These are phyloP conservation scores for Netelia inedita DNA, from an alignment of 2,888 invertebrate species.

Conservation along the genomic window DNA sequence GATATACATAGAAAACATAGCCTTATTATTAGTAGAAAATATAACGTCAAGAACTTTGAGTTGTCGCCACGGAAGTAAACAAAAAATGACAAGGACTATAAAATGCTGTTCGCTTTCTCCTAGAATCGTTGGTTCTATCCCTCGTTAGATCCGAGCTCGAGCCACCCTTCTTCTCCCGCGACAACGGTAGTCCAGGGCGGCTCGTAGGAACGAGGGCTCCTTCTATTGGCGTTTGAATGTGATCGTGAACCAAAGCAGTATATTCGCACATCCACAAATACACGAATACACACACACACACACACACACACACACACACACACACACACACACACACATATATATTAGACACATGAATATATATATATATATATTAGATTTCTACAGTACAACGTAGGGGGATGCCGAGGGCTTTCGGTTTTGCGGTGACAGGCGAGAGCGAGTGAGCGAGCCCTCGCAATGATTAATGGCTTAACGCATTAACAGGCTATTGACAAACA, in stretches of 20 bases:
- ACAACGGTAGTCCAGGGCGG: slow-evolving; percentile 33
- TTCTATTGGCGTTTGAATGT: slow-evolving; percentile 18
- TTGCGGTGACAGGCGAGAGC: slow-evolving; percentile 79
- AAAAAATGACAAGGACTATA: background rate
- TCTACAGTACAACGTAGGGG: slow-evolving; percentile 54
- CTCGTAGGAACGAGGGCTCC: background rate
- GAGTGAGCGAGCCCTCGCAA: slow-evolving; percentile 80
- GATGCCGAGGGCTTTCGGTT: slow-evolving; percentile 75
- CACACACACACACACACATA: background rate
- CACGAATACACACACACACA: background rate
- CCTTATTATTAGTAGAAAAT: too few species aligned
- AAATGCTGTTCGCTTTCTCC: background rate
- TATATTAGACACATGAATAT: background rate
- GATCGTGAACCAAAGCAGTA: background rate
- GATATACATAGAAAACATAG: too few species aligned
- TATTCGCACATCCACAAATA: background rate
- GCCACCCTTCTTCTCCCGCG: slow-evolving; percentile 23
- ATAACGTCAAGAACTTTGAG: too few species aligned
- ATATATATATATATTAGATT: background rate
- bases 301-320: background rate
- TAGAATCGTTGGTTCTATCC: slow-evolving; percentile 6
- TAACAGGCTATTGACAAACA: slow-evolving; percentile 86
- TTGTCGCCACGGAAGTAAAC: background rate
- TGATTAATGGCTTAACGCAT: slow-evolving; percentile 86
- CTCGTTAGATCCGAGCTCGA: background rate